Evolutionary conservation across 1,140 invertebrate genomes (phyloP), one percentile per base, ranked within the genome.

Genomic region (Anastatus disparis): DNA sequence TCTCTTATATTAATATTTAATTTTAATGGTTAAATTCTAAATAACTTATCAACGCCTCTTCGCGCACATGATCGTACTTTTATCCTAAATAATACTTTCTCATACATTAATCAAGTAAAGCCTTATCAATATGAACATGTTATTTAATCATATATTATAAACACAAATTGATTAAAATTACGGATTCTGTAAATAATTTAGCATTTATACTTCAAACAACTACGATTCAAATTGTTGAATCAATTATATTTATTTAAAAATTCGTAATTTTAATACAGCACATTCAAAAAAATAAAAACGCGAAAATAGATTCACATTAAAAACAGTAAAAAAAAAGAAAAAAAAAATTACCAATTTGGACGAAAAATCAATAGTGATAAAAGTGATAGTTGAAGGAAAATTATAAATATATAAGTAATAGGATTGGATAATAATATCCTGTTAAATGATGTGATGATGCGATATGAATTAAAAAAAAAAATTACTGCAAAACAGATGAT

Each of bases 321-420:
- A n/a, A n/a, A n/a, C n/a, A n/a, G n/a, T n/a, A n/a, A n/a, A n/a
- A n/a, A n/a, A n/a, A n/a, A n/a, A n/a, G 13, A 40, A 7, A 53
- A 53, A 17, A 40, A 72, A 69, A 73, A 59, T 77, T n/a, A n/a
- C n/a, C n/a, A 71, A 62, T 44, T 63, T 42, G 58, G 26, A 17
- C 46, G 8, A 42, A 24, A 10, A 59, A 46, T 7, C 31, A 35
- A 35, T n/a, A n/a, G 31, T 4, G 4, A 35, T 10, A 35, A 35
- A 35, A 6, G 31, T 35, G 10, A 6, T 10, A 35, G 31, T 35
- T 35, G 31, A 35, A 35, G 31, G 31, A 35, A 29, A 29, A n/a
- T n/a, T 61, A 24, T 61, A 42, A 15, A 46, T 42, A n/a, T n/a
- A n/a, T 20, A 48, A 8, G 35, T 61, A 40, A 17, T 48, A 62